These are phyloP conservation scores for Pachymerium ferrugineum DNA, from an alignment of 2,888 invertebrate genomes.

Conservation along the genomic window DNA sequence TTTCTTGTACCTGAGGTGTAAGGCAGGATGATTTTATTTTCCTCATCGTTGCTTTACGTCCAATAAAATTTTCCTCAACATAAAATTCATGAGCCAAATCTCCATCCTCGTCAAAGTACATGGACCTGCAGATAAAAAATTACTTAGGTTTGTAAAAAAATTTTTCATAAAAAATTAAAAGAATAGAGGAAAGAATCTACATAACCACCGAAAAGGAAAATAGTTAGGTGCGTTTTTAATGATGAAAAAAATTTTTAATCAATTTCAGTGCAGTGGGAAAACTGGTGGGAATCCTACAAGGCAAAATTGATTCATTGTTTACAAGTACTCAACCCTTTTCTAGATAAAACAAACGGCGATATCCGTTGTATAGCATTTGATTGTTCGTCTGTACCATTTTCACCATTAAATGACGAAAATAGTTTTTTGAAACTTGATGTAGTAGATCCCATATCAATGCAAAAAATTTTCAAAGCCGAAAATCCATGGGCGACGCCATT, in stretches of 20 bases:
- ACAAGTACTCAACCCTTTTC: constrained; percentile 1
- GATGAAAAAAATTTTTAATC: no score
- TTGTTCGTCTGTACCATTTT: background rate
- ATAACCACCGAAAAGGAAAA: background rate
- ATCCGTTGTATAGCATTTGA: background rate
- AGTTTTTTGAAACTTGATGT: constrained; percentile 6
- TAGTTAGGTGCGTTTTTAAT: no score
- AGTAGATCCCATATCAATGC: background rate
- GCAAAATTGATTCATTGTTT: no score
- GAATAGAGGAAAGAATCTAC: background rate
- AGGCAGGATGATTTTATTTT: constrained; percentile 43
- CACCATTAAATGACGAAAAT: background rate
- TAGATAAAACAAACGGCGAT: background rate
- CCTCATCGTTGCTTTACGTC: constrained; percentile 44
- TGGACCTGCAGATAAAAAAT: constrained; percentile 47
- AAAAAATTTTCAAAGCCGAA: background rate
- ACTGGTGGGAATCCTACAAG: no score
- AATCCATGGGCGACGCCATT: constrained; percentile 2
- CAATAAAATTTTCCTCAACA: constrained; percentile 47
- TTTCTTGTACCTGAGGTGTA: constrained; percentile 46
- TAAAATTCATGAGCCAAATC: constrained; percentile 56
- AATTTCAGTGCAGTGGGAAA: background rate
- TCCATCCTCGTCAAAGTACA: constrained; percentile 55
- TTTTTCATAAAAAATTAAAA: no score
- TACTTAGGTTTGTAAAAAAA: no score